phyloP scores from a whole-genome alignment of 1,140 invertebrate species.

The Probaryconus sp. region DNA sequence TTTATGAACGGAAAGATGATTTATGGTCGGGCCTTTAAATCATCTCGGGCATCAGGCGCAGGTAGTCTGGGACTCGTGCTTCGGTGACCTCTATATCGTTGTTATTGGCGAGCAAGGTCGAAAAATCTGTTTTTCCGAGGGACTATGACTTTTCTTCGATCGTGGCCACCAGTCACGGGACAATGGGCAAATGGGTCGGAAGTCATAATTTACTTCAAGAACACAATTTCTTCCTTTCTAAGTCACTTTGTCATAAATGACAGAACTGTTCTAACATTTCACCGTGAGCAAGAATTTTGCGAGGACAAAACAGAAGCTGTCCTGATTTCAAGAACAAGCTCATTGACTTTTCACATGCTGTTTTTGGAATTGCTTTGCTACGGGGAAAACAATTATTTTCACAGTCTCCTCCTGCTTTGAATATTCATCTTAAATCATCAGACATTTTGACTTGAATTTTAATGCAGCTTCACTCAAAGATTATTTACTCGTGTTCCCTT shows the following conservation, averaged over 20 bases:
- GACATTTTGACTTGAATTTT: too few relatives aligned
- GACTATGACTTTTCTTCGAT: constrained; percentile 40
- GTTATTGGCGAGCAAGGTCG: constrained; percentile 44
- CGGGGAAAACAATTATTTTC: too few relatives aligned
- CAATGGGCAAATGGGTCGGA: constrained; percentile 73
- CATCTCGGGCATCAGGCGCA: constrained; percentile 38
- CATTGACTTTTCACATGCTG: constrained; percentile 8
- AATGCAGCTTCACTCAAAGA: too few relatives aligned
- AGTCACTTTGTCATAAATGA: constrained; percentile 26
- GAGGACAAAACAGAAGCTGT: constrained; percentile 5
- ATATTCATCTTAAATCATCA: too few relatives aligned
- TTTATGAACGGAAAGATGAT: constrained; percentile 42
- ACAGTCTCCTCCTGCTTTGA: too few relatives aligned
- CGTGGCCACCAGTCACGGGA: constrained; percentile 50
- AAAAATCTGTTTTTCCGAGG: constrained; percentile 30
- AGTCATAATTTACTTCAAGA: constrained; percentile 74
- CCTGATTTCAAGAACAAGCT: constrained; percentile 11
- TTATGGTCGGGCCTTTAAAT: constrained; percentile 50
- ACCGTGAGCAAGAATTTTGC: constrained; percentile 45
- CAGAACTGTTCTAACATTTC: constrained; percentile 30
- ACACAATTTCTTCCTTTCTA: constrained; percentile 15
- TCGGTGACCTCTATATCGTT: constrained; percentile 41
- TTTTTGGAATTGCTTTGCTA: too few relatives aligned
- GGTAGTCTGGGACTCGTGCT: constrained; percentile 43
- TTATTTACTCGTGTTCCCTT: too few relatives aligned